These are phyloP conservation scores for Seriola aureovittata DNA, from an alignment of 2,113 vertebrate species.

Conservation along the genomic window DNA sequence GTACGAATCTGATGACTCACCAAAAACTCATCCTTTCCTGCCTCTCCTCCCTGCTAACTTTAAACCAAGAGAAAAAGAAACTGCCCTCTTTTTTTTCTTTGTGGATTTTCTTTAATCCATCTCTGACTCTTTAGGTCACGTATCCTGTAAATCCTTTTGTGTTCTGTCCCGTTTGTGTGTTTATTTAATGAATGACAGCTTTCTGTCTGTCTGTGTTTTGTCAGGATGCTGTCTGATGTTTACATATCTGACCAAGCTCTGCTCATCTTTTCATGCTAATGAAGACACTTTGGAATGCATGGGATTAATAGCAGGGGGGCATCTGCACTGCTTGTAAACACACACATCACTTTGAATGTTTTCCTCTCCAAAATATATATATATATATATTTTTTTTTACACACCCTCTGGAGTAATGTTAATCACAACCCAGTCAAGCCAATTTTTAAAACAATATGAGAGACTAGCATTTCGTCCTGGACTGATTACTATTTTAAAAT, in stretches of 20 bases:
- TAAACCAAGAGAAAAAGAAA: neutral
- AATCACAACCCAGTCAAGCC: neutral
- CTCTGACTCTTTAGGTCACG: neutral
- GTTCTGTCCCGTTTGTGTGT: neutral
- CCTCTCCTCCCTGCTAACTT: neutral
- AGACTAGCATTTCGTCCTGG: neutral
- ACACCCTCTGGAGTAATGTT: neutral
- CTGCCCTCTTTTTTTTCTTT: neutral
- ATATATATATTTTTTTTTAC: neutral
- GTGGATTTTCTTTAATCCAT: too few relatives aligned
- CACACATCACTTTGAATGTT: neutral
- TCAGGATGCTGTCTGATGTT: neutral
- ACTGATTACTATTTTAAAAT: neutral
- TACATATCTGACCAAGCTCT: neutral
- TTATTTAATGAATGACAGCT: neutral
- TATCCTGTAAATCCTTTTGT: neutral
- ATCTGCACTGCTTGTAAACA: constrained; percentile 7
- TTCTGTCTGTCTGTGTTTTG: neutral
- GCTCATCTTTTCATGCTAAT: neutral
- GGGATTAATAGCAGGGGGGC: neutral
- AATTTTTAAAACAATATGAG: neutral
- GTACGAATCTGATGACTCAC: constrained; percentile 27
- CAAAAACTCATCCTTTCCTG: neutral
- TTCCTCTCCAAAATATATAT: neutral
- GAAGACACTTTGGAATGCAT: neutral